These are phyloP conservation scores for Dicaeum eximium DNA, from an alignment of 2,113 vertebrate genomes.

Conservation along the genomic window DNA sequence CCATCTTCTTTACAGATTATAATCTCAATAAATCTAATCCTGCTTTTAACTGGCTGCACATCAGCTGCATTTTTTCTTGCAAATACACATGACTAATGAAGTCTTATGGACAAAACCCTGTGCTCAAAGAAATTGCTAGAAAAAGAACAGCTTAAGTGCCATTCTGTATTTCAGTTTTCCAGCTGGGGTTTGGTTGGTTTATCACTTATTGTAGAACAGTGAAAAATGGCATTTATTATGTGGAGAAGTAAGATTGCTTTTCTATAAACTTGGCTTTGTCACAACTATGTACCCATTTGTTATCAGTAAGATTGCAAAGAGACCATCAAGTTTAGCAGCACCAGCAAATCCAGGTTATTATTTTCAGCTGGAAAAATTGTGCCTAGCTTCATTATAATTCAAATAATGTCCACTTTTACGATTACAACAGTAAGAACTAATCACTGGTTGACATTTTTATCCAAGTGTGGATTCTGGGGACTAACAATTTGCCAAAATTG, in stretches of 20 bases:
- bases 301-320: neutral
- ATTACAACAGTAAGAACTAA: neutral
- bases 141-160: neutral
- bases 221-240: slow-evolving; percentile 2
- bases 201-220: neutral
- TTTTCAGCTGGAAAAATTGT: neutral
- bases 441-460: neutral
- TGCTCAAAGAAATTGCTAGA: neutral
- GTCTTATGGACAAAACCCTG: neutral
- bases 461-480: neutral
- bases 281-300: neutral
- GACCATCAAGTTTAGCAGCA: neutral
- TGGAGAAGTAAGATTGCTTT: neutral
- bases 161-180: neutral
- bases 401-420: neutral
- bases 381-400: neutral
- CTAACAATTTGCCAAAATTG: neutral
- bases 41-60: neutral
- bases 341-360: neutral
- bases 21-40: neutral
- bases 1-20: neutral
- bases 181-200: neutral
- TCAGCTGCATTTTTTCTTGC: neutral
- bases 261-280: neutral
- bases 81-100: neutral